Conservation (phyloP, 2,888 invertebrate genomes). For the Beris morrisii region DNA sequence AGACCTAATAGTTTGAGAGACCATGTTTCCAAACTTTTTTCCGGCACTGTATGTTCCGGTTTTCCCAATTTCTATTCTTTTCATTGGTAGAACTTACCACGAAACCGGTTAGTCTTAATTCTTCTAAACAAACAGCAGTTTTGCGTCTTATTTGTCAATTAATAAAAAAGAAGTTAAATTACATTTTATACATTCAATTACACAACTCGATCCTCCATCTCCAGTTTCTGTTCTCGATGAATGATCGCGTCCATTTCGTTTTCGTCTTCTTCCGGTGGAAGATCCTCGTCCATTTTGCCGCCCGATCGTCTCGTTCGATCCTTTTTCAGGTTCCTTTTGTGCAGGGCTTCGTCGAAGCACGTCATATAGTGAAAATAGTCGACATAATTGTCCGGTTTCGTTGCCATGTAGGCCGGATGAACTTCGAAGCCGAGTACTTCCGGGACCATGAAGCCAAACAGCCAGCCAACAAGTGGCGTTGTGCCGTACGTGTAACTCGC, state of each 20-base stretch:
- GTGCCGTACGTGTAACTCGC: conserved; percentile 76
- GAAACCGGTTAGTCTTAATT: too few species aligned
- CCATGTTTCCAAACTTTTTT: too few species aligned
- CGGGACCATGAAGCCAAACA: conserved; percentile 83
- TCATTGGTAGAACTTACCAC: too few species aligned
- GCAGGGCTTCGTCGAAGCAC: conserved; percentile 28
- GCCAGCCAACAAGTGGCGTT: conserved; percentile 90
- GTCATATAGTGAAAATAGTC: conserved; percentile 30
- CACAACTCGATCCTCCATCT: not conserved
- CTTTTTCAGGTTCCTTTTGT: not conserved
- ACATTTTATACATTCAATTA: not conserved
- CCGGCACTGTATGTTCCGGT: too few species aligned
- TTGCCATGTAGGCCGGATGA: conserved; percentile 19
- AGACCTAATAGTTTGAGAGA: too few species aligned
- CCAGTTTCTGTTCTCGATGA: conserved; percentile 8
- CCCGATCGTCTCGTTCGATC: not conserved
- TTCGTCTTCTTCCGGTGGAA: conserved; percentile 6
- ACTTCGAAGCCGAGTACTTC: conserved; percentile 43
- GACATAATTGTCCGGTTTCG: conserved; percentile 26
- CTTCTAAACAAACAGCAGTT: too few species aligned
- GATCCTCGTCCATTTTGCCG: conserved; percentile 30
- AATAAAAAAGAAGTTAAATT: not conserved
- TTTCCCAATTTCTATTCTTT: too few species aligned
- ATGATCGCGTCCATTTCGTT: conserved; percentile 14
- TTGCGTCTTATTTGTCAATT: not conserved